Percentiles rank a stretch among this genome's conserved stretches.
These are phyloP conservation scores for Phthorimaea operculella DNA, from an alignment of 1,140 invertebrate species.

Conservation along the genomic window DNA sequence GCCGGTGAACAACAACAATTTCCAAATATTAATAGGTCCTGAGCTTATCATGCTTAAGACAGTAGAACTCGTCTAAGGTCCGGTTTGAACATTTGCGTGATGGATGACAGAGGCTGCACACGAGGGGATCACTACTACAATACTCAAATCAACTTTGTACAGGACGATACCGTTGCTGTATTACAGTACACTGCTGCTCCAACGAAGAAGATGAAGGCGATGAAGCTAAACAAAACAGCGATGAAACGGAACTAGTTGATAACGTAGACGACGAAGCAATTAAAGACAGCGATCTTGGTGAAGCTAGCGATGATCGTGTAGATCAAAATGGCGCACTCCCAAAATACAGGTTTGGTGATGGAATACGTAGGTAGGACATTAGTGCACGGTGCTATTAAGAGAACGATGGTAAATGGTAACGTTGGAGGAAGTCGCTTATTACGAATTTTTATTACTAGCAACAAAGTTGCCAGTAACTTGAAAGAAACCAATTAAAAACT, in stretches of 20 bases:
- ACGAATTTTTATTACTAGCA: not conserved
- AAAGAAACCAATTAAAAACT: too few species aligned
- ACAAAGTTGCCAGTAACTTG: too few species aligned
- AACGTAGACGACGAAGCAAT: not conserved
- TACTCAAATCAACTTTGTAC: slow-evolving; percentile 7
- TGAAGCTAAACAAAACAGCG: not conserved
- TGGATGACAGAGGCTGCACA: slow-evolving; percentile 50
- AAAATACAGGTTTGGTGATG: slow-evolving; percentile 58
- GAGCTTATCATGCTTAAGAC: slow-evolving; percentile 19
- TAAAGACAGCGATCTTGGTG: not conserved
- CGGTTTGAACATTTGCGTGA: slow-evolving; percentile 60
- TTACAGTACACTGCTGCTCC: too few species aligned
- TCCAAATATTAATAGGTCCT: slow-evolving; percentile 13
- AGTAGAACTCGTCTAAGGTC: slow-evolving; percentile 39
- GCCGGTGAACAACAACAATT: slow-evolving; percentile 1
- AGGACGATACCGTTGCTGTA: too few species aligned
- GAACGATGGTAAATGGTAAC: not conserved
- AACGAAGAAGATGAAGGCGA: too few species aligned
- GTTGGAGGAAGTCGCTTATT: not conserved
- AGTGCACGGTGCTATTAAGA: slow-evolving; percentile 14
- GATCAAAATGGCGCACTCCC: slow-evolving; percentile 53
- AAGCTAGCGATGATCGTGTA: slow-evolving; percentile 37
- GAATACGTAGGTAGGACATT: slow-evolving; percentile 42
- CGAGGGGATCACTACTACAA: slow-evolving; percentile 17
- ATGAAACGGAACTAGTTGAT: slow-evolving; percentile 10